Conservation (phyloP, 2,797 vertebrate species). For the Peromyscus attwateri region DNA sequence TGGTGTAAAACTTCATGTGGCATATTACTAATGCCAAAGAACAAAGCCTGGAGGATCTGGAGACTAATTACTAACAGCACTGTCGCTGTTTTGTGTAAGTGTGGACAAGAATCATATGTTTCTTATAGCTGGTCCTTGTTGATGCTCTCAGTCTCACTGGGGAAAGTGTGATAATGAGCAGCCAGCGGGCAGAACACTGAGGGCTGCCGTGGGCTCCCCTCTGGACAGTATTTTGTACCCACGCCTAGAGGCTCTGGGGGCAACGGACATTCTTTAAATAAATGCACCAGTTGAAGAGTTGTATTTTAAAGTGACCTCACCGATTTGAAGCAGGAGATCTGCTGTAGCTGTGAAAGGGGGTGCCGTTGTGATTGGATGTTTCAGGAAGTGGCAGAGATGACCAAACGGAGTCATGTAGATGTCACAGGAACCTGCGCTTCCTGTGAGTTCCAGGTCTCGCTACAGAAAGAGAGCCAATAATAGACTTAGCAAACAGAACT, state of each 20-base stretch:
- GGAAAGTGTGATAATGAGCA: slow-evolving; percentile 71
- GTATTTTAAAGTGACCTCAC: slow-evolving; percentile 64
- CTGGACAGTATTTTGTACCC: slow-evolving; percentile 50
- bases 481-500: not conserved
- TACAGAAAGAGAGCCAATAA: not conserved
- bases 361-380: not conserved
- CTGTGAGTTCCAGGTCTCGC: not conserved
- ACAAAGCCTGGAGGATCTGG: slow-evolving; percentile 72
- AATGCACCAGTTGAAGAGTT: slow-evolving; percentile 27
- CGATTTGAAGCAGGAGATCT: slow-evolving; percentile 52
- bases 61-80: slow-evolving; percentile 79
- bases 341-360: slow-evolving; percentile 32
- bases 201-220: not conserved
- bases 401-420: not conserved
- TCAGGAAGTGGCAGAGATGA: not conserved
- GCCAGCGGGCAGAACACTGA: slow-evolving; percentile 9
- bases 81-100: slow-evolving; percentile 75
- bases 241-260: slow-evolving; percentile 50
- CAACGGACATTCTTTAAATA: slow-evolving; percentile 61
- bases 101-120: slow-evolving; percentile 75
- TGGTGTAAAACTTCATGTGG: slow-evolving; percentile 76
- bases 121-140: slow-evolving; percentile 73
- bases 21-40: slow-evolving; percentile 66
- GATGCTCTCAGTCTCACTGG: not conserved
- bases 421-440: not conserved